A percentile compares a stretch with the other conserved stretches of the same genome.
Evolutionary conservation across 2,797 vertebrate species (phyloP).

Genomic region (Chiroxiphia lanceolata): DNA sequence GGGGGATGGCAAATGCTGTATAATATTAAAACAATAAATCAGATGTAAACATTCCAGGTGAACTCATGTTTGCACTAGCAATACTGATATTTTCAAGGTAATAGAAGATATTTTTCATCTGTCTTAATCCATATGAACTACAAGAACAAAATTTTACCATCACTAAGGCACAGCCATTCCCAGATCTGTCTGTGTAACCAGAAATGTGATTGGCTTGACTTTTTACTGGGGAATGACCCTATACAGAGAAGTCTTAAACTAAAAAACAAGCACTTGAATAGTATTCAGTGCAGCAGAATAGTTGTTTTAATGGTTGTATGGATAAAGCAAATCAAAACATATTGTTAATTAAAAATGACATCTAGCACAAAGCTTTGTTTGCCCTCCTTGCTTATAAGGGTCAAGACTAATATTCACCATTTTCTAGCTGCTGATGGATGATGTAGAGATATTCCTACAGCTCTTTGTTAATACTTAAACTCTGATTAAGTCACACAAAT

Average conservation of each 20-base stretch:
- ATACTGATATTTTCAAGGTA: background rate
- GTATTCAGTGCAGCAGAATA: background rate
- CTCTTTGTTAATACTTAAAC: background rate
- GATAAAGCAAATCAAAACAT: background rate
- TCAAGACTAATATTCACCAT: background rate
- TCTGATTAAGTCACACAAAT: background rate
- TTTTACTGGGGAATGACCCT: background rate
- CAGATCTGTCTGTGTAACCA: background rate
- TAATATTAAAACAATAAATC: background rate
- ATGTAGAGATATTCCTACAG: background rate
- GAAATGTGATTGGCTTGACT: background rate
- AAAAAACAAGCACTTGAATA: background rate
- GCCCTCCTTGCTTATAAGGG: background rate
- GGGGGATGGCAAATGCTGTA: background rate
- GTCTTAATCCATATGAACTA: background rate
- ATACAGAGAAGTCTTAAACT: background rate
- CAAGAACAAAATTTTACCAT: background rate
- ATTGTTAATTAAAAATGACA: conserved; percentile 5
- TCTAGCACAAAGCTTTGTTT: background rate
- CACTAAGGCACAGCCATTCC: background rate
- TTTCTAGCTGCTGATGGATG: conserved; percentile 30
- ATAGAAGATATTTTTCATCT: background rate
- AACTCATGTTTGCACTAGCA: background rate
- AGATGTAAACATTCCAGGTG: background rate
- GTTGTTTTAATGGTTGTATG: background rate